These are phyloP conservation scores for Danaus melanippus DNA, from an alignment of 1,140 invertebrate species.

Conservation along the genomic window DNA sequence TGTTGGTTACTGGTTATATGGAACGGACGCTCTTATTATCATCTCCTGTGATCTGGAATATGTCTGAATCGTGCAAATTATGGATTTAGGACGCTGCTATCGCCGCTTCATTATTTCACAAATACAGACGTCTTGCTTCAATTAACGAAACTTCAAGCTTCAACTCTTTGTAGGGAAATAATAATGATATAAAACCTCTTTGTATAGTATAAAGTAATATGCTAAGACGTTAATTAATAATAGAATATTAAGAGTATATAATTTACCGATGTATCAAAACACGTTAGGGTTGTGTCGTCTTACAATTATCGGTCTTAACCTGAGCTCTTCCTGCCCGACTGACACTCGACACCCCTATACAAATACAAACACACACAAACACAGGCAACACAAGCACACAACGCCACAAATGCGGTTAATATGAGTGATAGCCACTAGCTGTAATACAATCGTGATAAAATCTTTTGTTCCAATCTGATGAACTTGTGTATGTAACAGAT, in stretches of 20 bases:
- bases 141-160: not conserved
- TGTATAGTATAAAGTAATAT: slow-evolving; percentile 4
- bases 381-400: slow-evolving; percentile 1
- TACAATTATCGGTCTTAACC: slow-evolving; percentile 33
- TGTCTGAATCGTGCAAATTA: no score
- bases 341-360: slow-evolving; percentile 23
- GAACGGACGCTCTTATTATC: no score
- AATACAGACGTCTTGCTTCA: not conserved
- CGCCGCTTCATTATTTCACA: not conserved
- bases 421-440: slow-evolving; percentile 13
- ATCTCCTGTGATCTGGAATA: no score
- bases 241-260: slow-evolving; percentile 16
- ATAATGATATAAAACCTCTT: slow-evolving; percentile 3
- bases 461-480: slow-evolving; percentile 5
- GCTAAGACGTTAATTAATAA: not conserved
- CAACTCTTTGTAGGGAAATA: slow-evolving; percentile 7
- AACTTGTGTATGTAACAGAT: not conserved
- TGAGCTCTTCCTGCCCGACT: slow-evolving; percentile 37
- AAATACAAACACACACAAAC: no score
- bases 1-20: no score
- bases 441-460: slow-evolving; percentile 16
- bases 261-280: slow-evolving; percentile 23
- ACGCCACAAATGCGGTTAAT: slow-evolving; percentile 24
- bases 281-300: slow-evolving; percentile 23
- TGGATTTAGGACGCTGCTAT: no score